A percentile compares a stretch with the other conserved stretches of the same genome.
Evolutionary conservation across 2,797 vertebrate species (phyloP).

Genomic region (Staurois parvus): DNA sequence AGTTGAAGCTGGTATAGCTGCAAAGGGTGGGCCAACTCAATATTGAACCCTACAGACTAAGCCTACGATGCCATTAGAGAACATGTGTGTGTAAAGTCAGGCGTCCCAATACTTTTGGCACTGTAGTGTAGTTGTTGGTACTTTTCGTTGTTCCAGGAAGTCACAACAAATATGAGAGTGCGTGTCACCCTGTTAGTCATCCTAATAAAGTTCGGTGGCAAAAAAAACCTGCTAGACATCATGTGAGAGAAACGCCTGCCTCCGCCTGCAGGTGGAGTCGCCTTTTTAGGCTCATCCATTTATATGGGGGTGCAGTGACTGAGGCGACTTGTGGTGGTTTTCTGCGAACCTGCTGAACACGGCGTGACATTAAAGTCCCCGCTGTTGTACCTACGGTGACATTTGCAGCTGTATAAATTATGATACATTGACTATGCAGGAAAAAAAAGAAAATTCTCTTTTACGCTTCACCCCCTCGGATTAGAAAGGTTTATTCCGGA

Average conservation of each 20-base stretch:
- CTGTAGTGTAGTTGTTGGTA: too few species aligned
- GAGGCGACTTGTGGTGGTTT: neutral
- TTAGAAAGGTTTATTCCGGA: neutral
- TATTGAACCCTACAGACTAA: too few species aligned
- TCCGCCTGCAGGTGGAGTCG: neutral
- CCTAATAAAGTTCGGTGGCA: neutral
- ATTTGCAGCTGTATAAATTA: neutral
- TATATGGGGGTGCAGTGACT: neutral
- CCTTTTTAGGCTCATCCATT: neutral
- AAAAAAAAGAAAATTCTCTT: slow-evolving; percentile 49
- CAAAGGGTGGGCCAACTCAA: too few species aligned
- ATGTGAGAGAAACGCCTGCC: neutral
- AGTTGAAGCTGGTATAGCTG: too few species aligned
- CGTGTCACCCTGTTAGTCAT: neutral
- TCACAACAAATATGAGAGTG: neutral
- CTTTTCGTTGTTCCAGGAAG: neutral
- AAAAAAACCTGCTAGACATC: neutral
- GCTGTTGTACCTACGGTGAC: rapidly evolving
- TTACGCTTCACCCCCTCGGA: neutral
- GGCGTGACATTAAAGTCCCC: neutral
- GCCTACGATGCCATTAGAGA: too few species aligned
- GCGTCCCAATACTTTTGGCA: too few species aligned
- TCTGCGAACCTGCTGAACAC: neutral
- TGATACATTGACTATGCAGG: neutral
- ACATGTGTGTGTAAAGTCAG: too few species aligned